Conservation (phyloP, 2,888 invertebrate genomes). For the Omphaloscelis lunosa region DNA sequence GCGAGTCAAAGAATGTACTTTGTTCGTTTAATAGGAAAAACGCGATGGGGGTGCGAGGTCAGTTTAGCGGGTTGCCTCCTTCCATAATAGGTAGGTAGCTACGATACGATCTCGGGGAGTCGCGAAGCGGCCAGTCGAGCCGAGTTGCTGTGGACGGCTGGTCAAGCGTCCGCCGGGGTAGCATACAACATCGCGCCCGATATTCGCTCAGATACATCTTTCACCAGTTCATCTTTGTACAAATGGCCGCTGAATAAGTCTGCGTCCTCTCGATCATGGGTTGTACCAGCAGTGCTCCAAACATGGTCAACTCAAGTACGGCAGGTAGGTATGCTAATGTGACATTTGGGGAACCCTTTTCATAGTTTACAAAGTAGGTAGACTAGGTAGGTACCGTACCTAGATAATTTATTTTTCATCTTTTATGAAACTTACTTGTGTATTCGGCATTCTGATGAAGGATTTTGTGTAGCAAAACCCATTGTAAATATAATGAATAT, state of each 20-base stretch:
- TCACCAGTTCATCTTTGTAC: constrained; percentile 52
- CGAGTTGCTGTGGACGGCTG: constrained; percentile 78
- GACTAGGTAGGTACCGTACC: neutral
- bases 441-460: neutral
- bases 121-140: constrained; percentile 78
- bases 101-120: constrained; percentile 86
- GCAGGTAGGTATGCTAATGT: constrained; percentile 82
- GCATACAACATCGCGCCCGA: constrained; percentile 59
- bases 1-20: constrained; percentile 85
- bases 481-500: neutral
- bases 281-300: constrained; percentile 87
- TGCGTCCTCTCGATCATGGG: constrained; percentile 80
- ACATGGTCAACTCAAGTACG: constrained; percentile 76
- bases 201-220: constrained; percentile 54
- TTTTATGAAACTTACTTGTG: neutral
- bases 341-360: constrained; percentile 63
- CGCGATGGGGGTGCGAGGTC: constrained; percentile 91
- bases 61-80: constrained; percentile 88
- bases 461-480: neutral
- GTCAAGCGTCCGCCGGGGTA: constrained; percentile 70
- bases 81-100: constrained; percentile 85
- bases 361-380: constrained; percentile 42
- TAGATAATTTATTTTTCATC: neutral
- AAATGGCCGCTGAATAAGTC: constrained; percentile 67
- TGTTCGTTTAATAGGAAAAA: constrained; percentile 89